These are phyloP conservation scores for Ochlodes sylvanus DNA, from an alignment of 2,888 invertebrate species.

Conservation along the genomic window DNA sequence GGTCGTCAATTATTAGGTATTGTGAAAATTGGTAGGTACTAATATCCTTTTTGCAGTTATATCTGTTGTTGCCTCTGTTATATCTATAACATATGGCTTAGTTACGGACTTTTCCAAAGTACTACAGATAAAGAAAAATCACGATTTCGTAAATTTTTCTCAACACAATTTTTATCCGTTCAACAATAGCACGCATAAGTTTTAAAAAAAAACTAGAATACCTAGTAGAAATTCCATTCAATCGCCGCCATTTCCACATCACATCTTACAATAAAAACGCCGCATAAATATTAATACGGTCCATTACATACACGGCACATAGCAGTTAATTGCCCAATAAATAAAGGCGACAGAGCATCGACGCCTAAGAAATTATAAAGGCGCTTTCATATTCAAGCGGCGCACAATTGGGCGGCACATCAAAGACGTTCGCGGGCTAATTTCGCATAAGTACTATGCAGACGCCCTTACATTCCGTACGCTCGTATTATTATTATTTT, in stretches of 20 bases:
- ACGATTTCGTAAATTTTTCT: no score
- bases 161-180: no score
- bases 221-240: background rate
- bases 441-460: constrained; percentile 80
- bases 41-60: no score
- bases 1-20: no score
- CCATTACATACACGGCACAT: constrained; percentile 43
- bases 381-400: constrained; percentile 68
- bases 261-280: constrained; percentile 22
- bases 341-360: constrained; percentile 55
- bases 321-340: constrained; percentile 55
- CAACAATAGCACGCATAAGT: no score
- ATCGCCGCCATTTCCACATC: constrained; percentile 29
- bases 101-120: no score
- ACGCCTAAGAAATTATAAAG: constrained; percentile 74
- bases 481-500: constrained; percentile 76
- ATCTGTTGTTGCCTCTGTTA: no score
- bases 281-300: constrained; percentile 34
- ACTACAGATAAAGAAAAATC: no score
- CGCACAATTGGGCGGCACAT: constrained; percentile 78
- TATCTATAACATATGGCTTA: no score
- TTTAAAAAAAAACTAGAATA: no score
- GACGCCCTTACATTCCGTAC: constrained; percentile 72
- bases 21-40: no score
- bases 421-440: constrained; percentile 80